Evolutionary conservation across 2,888 invertebrate genomes (phyloP).

Genomic region (Diplazon laetatorius): DNA sequence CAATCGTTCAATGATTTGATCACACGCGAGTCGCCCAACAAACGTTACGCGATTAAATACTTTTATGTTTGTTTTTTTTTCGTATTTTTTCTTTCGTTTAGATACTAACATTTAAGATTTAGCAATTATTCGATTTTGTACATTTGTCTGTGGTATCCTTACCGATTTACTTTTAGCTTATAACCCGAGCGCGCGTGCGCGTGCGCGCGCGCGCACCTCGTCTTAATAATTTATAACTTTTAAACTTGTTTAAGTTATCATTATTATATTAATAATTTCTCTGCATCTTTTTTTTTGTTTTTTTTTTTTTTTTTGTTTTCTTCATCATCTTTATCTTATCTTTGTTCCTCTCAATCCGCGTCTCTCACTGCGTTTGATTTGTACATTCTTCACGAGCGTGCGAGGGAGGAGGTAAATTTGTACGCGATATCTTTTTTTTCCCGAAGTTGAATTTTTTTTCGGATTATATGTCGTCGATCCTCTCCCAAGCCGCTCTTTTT

Average conservation of each 20-base stretch:
- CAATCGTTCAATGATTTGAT: slow-evolving; percentile 36
- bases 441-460: neutral
- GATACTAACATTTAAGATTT: slow-evolving; percentile 80
- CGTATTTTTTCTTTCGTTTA: slow-evolving; percentile 63
- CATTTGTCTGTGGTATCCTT: slow-evolving; percentile 78
- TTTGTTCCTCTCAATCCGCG: slow-evolving; percentile 63
- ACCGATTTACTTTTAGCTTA: slow-evolving; percentile 58
- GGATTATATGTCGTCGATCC: slow-evolving; percentile 44
- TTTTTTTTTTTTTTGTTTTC: slow-evolving; percentile 42
- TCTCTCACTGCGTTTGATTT: slow-evolving; percentile 78
- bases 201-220: slow-evolving; percentile 52
- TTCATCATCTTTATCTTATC: slow-evolving; percentile 66
- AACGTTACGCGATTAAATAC: slow-evolving; percentile 74
- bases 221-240: slow-evolving; percentile 81
- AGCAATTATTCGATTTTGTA: slow-evolving; percentile 80
- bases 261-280: slow-evolving; percentile 81
- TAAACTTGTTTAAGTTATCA: slow-evolving; percentile 79
- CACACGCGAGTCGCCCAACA: slow-evolving; percentile 30
- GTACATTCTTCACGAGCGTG: slow-evolving; percentile 80
- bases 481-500: slow-evolving; percentile 62
- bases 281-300: slow-evolving; percentile 66
- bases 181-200: too few species aligned
- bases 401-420: slow-evolving; percentile 69
- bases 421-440: slow-evolving; percentile 20
- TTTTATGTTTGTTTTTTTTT: slow-evolving; percentile 53